phyloP scores from a whole-genome alignment of 2,113 vertebrate species.

The Leptobrachium ailaonicum region DNA sequence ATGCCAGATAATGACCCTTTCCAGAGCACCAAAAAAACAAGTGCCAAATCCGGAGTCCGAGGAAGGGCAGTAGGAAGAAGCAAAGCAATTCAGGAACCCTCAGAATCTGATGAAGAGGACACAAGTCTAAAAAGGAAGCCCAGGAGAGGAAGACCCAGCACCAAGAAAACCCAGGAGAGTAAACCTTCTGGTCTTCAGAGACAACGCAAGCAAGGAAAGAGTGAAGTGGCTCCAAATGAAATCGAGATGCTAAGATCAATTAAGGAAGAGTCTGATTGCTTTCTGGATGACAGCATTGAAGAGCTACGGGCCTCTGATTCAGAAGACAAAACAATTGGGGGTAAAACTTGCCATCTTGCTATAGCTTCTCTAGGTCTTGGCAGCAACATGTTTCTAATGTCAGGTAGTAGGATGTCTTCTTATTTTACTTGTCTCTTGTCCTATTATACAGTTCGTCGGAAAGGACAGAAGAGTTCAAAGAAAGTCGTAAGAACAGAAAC shows the following conservation, averaged over 20 bases:
- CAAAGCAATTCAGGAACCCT: neutral
- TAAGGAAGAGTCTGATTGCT: slow-evolving; percentile 61
- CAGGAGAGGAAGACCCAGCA: neutral
- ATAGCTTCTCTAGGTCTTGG: neutral
- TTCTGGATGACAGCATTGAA: slow-evolving; percentile 73
- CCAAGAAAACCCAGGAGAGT: rapidly evolving
- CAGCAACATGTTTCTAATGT: neutral
- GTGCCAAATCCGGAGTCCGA: neutral
- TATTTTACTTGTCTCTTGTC: no score
- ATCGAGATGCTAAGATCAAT: slow-evolving; percentile 76
- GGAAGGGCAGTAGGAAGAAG: neutral
- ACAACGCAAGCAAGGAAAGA: slow-evolving; percentile 10
- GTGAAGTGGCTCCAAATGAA: slow-evolving; percentile 37
- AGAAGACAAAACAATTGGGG: slow-evolving; percentile 56
- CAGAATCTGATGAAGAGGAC: slow-evolving; percentile 44
- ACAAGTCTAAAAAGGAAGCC: slow-evolving; percentile 52
- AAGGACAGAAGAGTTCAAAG: neutral
- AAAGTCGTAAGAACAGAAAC: slow-evolving; percentile 21
- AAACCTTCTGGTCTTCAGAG: neutral
- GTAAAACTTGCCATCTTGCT: slow-evolving; percentile 36
- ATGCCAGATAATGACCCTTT: slow-evolving; percentile 36
- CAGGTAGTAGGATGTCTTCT: no score
- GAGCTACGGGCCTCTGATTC: slow-evolving; percentile 68
- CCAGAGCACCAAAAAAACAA: neutral
- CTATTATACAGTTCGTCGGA: slow-evolving; percentile 31